A percentile compares a stretch with the other conserved stretches of the same genome.
These are phyloP conservation scores for Mastomys coucha DNA, from an alignment of 2,113 vertebrate genomes.

Conservation along the genomic window DNA sequence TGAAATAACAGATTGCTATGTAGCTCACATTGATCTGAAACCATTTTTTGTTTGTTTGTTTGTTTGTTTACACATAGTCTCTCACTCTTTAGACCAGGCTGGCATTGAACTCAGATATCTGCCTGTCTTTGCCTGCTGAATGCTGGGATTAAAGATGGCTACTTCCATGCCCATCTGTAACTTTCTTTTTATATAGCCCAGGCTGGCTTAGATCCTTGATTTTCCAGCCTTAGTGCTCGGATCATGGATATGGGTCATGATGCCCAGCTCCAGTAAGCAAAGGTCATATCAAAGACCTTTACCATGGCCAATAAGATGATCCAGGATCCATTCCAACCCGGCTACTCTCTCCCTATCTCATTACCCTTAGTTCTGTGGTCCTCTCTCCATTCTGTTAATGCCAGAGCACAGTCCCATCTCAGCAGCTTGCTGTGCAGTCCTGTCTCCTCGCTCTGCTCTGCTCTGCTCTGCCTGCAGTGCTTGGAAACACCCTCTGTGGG, in stretches of 20 bases:
- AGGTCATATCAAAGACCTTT: not conserved
- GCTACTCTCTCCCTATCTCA: not conserved
- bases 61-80: not conserved
- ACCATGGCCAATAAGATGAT: not conserved
- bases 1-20: not conserved
- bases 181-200: not conserved
- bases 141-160: not conserved
- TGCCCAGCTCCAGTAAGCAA: not conserved
- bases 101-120: not conserved
- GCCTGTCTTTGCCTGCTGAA: not conserved
- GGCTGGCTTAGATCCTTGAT: not conserved
- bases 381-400: not conserved
- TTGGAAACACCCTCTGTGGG: not conserved
- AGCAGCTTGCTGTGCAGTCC: not conserved
- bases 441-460: not conserved
- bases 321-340: not conserved
- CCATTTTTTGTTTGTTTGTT: not conserved
- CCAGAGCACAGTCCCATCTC: not conserved
- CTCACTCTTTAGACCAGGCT: not conserved
- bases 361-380: not conserved
- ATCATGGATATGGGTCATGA: not conserved
- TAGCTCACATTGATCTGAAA: not conserved
- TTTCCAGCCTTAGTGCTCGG: not conserved
- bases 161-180: not conserved
- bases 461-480: not conserved